Evolutionary conservation across 2,888 invertebrate genomes (phyloP), one percentile per base, ranked within the genome.

Genomic region (Parascotia fuliginaria): DNA sequence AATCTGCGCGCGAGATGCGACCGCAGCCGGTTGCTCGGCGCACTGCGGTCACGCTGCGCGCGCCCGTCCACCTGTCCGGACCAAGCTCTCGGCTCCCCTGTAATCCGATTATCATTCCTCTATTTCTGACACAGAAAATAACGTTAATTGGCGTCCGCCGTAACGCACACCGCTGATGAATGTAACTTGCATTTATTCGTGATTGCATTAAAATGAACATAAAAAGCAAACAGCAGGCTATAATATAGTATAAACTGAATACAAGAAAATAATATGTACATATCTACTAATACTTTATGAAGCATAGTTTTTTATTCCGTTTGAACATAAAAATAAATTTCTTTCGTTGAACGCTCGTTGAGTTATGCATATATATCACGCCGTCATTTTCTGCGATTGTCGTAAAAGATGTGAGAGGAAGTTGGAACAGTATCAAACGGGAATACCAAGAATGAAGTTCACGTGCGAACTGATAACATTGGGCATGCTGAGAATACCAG

Each of bases 101-200:
- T 79, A 82, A 83, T 83, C 79, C 78, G 76, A 82, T 85, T 87
- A 83, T 70, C 70, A 77, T 80, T 73, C 63, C 66, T 70, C 70
- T 76, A 75, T 71, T 67, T 63, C 63, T 62, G 72, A 75, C 64
- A 75, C 64, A 70, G 66, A 73, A 79, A 76, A 73, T 69, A 74
- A 69, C 59, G 45, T 54, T 77, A 78, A 77, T 79, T 79, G 71
- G 65, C 63, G 60, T 60, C 58, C 47, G 38, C 40, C 31, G 56
- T 59, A 54, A 64, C 27, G 45, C 44, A 68, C 60, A 68, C 71
- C 47, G 53, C 62, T 42, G 47, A 42, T 32, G 33, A 54, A 55
- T 57, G 57, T 55, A 52, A 58, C 57, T 55, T 65, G 47, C 57
- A n/a, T n/a, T n/a, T n/a, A n/a, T n/a, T n/a, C n/a, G n/a, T n/a